Evolutionary conservation across 1,140 invertebrate genomes (phyloP).

Genomic region (Andrena cerasifolii): DNA sequence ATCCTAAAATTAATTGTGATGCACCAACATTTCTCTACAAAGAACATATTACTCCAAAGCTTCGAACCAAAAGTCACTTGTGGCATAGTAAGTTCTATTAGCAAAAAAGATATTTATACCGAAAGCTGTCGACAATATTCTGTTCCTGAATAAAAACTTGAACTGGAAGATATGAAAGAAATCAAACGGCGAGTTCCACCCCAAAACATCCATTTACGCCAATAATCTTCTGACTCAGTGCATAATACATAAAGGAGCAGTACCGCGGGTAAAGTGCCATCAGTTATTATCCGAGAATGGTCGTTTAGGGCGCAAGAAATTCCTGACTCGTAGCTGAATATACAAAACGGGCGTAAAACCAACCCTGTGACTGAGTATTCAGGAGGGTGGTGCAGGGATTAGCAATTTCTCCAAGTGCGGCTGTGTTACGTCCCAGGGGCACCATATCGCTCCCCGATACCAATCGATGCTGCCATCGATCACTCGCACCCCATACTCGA

Average conservation of each 20-base stretch:
- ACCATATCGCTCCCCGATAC: constrained; percentile 50
- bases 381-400: constrained; percentile 52
- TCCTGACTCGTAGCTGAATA: constrained; percentile 49
- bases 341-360: constrained; percentile 35
- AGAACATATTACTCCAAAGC: too few species aligned
- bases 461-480: constrained; percentile 61
- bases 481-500: constrained; percentile 37
- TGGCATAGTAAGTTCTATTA: too few species aligned
- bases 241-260: background rate
- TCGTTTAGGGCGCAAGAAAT: constrained; percentile 21
- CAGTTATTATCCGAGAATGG: constrained; percentile 10
- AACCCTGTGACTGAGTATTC: constrained; percentile 32
- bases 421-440: constrained; percentile 58
- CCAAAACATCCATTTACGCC: too few species aligned
- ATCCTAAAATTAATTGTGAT: too few species aligned
- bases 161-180: too few species aligned
- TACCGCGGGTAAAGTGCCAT: background rate
- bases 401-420: constrained; percentile 65
- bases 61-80: too few species aligned
- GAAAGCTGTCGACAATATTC: too few species aligned
- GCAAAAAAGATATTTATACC: too few species aligned
- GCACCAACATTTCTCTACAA: too few species aligned
- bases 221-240: too few species aligned
- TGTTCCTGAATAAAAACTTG: too few species aligned
- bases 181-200: too few species aligned